phyloP scores from a whole-genome alignment of 2,888 invertebrate species.

The Ectobius pallidus region DNA sequence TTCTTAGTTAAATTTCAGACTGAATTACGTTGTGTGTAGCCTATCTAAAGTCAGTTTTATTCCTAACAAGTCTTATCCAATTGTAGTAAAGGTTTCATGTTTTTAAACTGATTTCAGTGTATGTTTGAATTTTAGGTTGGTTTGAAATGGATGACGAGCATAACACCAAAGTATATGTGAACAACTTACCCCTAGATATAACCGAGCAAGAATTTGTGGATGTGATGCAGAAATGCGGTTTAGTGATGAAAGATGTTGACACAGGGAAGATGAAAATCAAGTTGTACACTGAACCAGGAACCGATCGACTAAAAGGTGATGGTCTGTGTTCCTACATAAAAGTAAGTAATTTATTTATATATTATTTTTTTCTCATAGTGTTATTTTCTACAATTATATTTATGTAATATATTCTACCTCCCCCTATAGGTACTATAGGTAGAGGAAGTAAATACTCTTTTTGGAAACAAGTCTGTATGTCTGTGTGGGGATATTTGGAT shows the following conservation, averaged over 20 bases:
- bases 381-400: background rate
- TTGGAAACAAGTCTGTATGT: too few relatives aligned
- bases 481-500: too few relatives aligned
- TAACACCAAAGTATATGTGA: slow-evolving; percentile 96
- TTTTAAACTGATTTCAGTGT: too few relatives aligned
- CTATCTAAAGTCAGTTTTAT: too few relatives aligned
- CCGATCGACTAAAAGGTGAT: slow-evolving; percentile 90
- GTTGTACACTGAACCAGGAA: slow-evolving; percentile 78
- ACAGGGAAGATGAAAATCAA: slow-evolving; percentile 87
- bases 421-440: too few relatives aligned
- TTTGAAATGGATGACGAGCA: slow-evolving; percentile 87
- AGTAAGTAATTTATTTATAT: slow-evolving; percentile 58
- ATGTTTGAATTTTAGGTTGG: slow-evolving; percentile 88
- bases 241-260: slow-evolving; percentile 86
- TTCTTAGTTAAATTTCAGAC: too few relatives aligned
- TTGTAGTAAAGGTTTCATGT: too few relatives aligned
- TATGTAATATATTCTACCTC: too few relatives aligned
- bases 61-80: too few relatives aligned
- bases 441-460: too few relatives aligned
- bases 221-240: slow-evolving; percentile 95
- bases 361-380: slow-evolving; percentile 23
- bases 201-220: slow-evolving; percentile 89
- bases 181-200: slow-evolving; percentile 86
- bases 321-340: slow-evolving; percentile 95
- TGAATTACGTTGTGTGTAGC: too few relatives aligned